Evolutionary conservation across 2,888 invertebrate species (phyloP), one percentile per base, ranked within the genome.

Genomic region (Chloromyia formosa): DNA sequence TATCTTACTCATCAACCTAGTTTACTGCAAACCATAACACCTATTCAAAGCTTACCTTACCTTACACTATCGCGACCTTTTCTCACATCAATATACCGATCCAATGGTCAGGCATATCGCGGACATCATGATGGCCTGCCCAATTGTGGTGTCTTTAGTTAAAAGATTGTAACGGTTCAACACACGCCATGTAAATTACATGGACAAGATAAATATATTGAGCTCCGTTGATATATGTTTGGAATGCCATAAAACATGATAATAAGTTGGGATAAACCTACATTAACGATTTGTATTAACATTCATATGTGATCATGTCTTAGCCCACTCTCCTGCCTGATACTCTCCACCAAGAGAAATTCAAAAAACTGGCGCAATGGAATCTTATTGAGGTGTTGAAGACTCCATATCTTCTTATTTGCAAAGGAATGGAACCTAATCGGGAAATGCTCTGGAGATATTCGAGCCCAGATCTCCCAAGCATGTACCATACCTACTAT

Each of bases 231-330:
- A 60, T 60, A 60, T 60, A 60, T 60, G 60, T 60, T 60, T 60
- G 60, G 60, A 60, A 60, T 60, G 60, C 60, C 23, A 60, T 60
- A 60, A 60, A 60, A 60, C 60, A 60, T 23, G 60, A 60, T 60
- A 23, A 56, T 20, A 56, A 23, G 23, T 60, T 14, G 60, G 23
- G 23, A 60, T 60, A 60, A 60, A n/a, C 5, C 23, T 23, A 23
- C 23, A 60, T 60, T 60, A 60, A 60, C 60, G 60, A 60, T 60
- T 60, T 60, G 60, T 60, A 60, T 22, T 22, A 35, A 35, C 56
- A 49, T 23, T 14, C 27, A 23, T 60, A 22, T 23, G 23, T 60
- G 60, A 23, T 22, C 27, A 60, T 20, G 23, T 60, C 23, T 60
- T 22, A 60, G 60, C 60, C 60, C 23, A 60, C 60, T 60, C 60